These are phyloP conservation scores for Ciona savignyi DNA, from an alignment of 23 tunicate species.

Conservation along the genomic window DNA sequence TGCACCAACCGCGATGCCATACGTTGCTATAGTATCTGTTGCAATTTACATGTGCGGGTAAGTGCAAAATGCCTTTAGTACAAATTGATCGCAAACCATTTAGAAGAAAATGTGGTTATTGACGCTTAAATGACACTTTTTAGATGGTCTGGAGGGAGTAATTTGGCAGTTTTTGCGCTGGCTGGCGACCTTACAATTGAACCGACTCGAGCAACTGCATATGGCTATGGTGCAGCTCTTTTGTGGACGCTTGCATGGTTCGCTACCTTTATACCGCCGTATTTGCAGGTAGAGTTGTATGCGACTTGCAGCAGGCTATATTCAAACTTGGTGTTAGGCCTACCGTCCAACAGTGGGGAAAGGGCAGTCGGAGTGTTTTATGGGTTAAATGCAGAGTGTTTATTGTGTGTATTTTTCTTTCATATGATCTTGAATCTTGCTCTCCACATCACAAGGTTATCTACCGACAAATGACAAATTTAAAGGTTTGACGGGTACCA, in stretches of 20 bases:
- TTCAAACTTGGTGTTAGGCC: too few relatives aligned
- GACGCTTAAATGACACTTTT: too few relatives aligned
- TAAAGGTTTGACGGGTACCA: too few relatives aligned
- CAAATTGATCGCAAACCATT: neutral
- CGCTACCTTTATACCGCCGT: conserved; percentile 1
- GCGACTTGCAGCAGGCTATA: too few relatives aligned
- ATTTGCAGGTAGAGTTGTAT: conserved; percentile 22
- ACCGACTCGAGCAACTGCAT: conserved; percentile 13
- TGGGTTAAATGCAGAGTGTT: too few relatives aligned
- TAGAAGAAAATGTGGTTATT: neutral
- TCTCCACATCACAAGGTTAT: too few relatives aligned
- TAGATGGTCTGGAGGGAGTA: neutral
- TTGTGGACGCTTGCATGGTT: conserved; percentile 7
- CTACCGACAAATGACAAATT: too few relatives aligned
- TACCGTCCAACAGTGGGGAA: too few relatives aligned
- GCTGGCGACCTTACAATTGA: neutral
- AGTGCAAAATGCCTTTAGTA: neutral
- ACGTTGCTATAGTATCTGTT: conserved; percentile 2
- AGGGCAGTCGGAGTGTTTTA: too few relatives aligned
- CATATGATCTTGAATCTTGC: too few relatives aligned
- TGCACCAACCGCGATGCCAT: conserved; percentile 5
- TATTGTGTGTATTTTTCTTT: too few relatives aligned
- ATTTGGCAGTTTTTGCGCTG: neutral
- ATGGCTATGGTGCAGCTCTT: conserved; percentile 2
- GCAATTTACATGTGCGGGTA: conserved; percentile 4